These are phyloP conservation scores for Chymomyza procnemis DNA, from an alignment of 2,888 invertebrate genomes.

Conservation along the genomic window DNA sequence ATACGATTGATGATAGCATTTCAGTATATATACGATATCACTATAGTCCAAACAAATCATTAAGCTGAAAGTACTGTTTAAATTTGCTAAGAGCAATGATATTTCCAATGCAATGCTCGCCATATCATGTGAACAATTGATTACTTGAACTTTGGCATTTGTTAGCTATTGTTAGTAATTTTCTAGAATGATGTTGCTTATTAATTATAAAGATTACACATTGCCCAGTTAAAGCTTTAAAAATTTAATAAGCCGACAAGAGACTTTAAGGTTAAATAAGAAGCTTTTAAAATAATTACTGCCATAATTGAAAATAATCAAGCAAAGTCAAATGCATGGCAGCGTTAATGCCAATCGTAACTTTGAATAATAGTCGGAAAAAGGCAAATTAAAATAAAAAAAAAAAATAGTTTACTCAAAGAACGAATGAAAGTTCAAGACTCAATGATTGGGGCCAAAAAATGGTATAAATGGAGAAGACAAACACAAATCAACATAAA, in stretches of 20 bases:
- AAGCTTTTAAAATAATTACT: conserved; percentile 22
- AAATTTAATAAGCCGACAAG: neutral
- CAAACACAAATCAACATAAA: conserved; percentile 30
- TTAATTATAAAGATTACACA: neutral
- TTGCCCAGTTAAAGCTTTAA: neutral
- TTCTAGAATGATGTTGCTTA: neutral
- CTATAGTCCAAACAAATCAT: too few species aligned
- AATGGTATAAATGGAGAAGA: conserved; percentile 31
- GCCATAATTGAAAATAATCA: neutral
- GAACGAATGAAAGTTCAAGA: conserved; percentile 64
- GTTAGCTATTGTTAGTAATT: neutral
- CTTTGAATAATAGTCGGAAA: conserved; percentile 47
- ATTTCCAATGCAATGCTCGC: neutral
- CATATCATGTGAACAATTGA: neutral
- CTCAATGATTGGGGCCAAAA: conserved; percentile 58
- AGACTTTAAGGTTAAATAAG: neutral
- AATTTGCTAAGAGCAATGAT: too few species aligned
- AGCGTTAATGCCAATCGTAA: conserved; percentile 30
- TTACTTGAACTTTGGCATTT: neutral
- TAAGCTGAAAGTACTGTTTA: too few species aligned
- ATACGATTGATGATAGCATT: too few species aligned
- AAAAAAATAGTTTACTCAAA: conserved; percentile 30
- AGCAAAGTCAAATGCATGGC: conserved; percentile 22
- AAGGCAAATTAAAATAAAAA: conserved; percentile 60
- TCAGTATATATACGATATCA: too few species aligned